Evolutionary conservation across 1,140 invertebrate species (phyloP), one percentile per base, ranked within the genome.

Genomic region (Cotesia vestalis): DNA sequence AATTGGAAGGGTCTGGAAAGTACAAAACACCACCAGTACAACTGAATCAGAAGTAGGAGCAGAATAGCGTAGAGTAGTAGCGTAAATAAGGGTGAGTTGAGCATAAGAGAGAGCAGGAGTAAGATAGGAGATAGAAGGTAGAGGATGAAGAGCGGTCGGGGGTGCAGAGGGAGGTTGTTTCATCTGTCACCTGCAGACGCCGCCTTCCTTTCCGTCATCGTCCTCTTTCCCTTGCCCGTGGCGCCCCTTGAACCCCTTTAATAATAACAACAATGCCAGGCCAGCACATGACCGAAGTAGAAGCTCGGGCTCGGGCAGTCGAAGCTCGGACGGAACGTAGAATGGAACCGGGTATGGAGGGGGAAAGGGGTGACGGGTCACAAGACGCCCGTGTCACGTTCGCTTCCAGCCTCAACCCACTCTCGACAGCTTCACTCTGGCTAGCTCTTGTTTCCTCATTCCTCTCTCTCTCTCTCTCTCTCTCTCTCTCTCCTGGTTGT

Each of bases 141-240:
- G 11, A 51, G 40, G 36, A 20, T 57, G 60, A 60, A 66, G 66
- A 66, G 74, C 53, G 73, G 1, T 14, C 12, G 11, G 60, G 40
- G 36, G 34, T 57, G 60, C 12, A 52, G 38, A 36, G 57, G 14
- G 64, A 66, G 66, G 67, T 72, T 73, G 71, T 72, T 70, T 69
- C 74, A 62, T 72, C 53, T 69, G 68, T 70, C 69, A 86, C 84
- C 83, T 86, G 84, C 85, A 87, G 85, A 86, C 84, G 84, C 84
- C 83, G 84, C 82, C 84, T 85, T 86, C 82, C 84, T 86, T 87
- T 86, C 83, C 84, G 84, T 86, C 66, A 67, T 67, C 66, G 66
- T 67, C 52, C 66, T 51, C 34, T 27, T 67, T 52, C 66, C 34
- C 52, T 67, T 52, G 14, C 52, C 62, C 66, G 66, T 55, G 6